Evolutionary conservation across 2,113 vertebrate genomes (phyloP).

Genomic region (Lepus americanus): DNA sequence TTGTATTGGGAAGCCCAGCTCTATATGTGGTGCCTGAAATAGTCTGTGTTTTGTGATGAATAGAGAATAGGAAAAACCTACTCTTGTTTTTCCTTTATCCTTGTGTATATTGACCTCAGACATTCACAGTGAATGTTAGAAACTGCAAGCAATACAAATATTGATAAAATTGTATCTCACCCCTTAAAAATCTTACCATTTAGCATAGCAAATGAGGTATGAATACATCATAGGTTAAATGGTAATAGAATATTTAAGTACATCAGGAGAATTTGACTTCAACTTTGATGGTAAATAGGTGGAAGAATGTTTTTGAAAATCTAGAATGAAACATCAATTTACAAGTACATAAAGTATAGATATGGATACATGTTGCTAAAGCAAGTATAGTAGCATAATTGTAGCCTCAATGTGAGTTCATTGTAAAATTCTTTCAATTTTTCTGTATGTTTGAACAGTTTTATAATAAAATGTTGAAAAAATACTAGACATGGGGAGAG

Average conservation of each 20-base stretch:
- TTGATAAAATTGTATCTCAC: background rate
- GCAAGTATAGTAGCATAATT: background rate
- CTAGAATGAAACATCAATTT: background rate
- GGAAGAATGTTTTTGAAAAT: conserved; percentile 23
- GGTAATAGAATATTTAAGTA: background rate
- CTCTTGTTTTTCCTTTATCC: background rate
- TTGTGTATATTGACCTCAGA: background rate
- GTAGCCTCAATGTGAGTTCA: background rate
- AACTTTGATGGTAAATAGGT: background rate
- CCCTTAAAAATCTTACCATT: background rate
- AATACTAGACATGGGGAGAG: background rate
- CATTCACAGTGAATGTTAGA: background rate
- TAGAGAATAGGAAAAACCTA: background rate
- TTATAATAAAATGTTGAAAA: conserved; percentile 37
- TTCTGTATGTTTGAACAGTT: conserved; percentile 28
- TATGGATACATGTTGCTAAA: background rate
- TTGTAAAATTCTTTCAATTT: conserved; percentile 39
- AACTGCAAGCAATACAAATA: background rate
- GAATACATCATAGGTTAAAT: background rate
- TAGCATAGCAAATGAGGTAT: background rate
- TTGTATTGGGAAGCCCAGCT: background rate
- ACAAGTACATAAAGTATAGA: background rate
- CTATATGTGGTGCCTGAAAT: background rate
- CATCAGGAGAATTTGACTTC: conserved; percentile 1
- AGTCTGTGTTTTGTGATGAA: background rate